Conservation (phyloP, 2,113 vertebrate species). For the Hypocryptadius cinnamomeus region DNA sequence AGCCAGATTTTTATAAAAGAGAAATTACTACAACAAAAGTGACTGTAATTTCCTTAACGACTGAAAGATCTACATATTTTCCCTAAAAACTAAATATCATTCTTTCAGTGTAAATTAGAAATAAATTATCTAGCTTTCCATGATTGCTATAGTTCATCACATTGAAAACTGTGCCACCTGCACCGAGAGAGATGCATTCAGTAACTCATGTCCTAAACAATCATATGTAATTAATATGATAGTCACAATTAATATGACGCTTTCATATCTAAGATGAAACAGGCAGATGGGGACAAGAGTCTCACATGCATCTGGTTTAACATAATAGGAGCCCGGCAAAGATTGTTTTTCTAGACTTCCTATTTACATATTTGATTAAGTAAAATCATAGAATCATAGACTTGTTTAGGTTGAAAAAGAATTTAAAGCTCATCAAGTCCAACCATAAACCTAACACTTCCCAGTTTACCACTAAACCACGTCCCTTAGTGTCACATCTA, state of each 20-base stretch:
- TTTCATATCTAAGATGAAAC: constrained; percentile 66
- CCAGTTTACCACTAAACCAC: neutral
- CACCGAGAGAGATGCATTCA: constrained; percentile 32
- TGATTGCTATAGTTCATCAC: constrained; percentile 28
- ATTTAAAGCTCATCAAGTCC: neutral
- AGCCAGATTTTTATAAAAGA: constrained; percentile 55
- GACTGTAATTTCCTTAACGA: constrained; percentile 60
- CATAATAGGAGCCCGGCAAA: constrained; percentile 54
- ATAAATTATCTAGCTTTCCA: constrained; percentile 53
- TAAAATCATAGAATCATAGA: neutral
- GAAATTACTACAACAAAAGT: constrained; percentile 60
- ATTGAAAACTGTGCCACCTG: constrained; percentile 51
- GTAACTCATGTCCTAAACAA: constrained; percentile 51
- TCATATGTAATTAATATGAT: constrained; percentile 61
- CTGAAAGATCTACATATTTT: constrained; percentile 53
- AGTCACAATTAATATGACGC: constrained; percentile 66
- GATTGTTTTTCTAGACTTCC: constrained; percentile 25
- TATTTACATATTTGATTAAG: constrained; percentile 63
- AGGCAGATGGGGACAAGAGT: constrained; percentile 61
- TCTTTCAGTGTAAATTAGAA: constrained; percentile 57
- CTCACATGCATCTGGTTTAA: constrained; percentile 58
- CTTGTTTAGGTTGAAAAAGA: neutral
- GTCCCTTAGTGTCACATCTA: fast-evolving
- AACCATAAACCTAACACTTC: neutral
- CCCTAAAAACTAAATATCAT: constrained; percentile 36